These are phyloP conservation scores for Tineola bisselliella DNA, from an alignment of 2,888 invertebrate genomes.

Conservation along the genomic window DNA sequence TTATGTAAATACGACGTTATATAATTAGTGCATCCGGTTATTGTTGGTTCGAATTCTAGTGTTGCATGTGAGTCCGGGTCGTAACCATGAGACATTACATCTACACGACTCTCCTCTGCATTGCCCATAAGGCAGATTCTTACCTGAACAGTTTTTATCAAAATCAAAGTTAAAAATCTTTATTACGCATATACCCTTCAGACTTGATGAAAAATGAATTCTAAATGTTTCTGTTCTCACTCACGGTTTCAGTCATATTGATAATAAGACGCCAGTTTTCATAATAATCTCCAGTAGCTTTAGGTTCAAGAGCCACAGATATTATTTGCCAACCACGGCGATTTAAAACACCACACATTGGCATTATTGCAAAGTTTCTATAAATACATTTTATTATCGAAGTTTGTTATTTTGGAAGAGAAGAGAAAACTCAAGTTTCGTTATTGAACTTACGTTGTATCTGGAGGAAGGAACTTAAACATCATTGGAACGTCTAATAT, in stretches of 20 bases:
- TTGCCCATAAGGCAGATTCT: slow-evolving; percentile 43
- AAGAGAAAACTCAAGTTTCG: too few species aligned
- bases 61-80: slow-evolving; percentile 44
- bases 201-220: too few species aligned
- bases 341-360: slow-evolving; percentile 54
- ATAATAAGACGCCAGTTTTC: slow-evolving; percentile 55
- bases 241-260: slow-evolving; percentile 46
- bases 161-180: too few species aligned
- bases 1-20: slow-evolving; percentile 52
- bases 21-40: slow-evolving; percentile 54
- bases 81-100: slow-evolving; percentile 54
- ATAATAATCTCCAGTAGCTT: slow-evolving; percentile 41
- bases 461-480: slow-evolving; percentile 46
- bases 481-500: slow-evolving; percentile 49
- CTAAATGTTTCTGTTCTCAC: not conserved
- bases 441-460: slow-evolving; percentile 39
- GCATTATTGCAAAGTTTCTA: slow-evolving; percentile 50
- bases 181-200: too few species aligned
- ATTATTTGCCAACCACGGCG: slow-evolving; percentile 57
- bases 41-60: slow-evolving; percentile 54
- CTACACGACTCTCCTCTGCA: slow-evolving; percentile 47
- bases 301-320: slow-evolving; percentile 53
- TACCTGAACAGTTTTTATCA: slow-evolving; percentile 27
- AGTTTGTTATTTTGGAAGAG: not conserved
- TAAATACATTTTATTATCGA: slow-evolving; percentile 9